These are phyloP conservation scores for Pelobates cultripes DNA, from an alignment of 2,797 vertebrate genomes.

Conservation along the genomic window DNA sequence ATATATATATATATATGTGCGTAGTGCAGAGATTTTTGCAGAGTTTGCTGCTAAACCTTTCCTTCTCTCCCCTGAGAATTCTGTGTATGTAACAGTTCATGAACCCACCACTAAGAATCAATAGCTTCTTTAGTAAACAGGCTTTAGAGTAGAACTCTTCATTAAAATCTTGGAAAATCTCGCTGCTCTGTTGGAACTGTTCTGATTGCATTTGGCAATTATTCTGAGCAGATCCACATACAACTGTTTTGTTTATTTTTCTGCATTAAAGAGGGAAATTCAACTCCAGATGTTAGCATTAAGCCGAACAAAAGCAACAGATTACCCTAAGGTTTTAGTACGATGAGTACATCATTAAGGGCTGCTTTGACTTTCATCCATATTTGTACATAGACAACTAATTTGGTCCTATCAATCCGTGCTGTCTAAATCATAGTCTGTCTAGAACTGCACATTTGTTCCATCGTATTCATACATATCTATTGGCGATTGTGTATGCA, in stretches of 20 bases:
- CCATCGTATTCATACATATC: too few species aligned
- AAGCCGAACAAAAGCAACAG: constrained; percentile 45
- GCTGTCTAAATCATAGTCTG: background rate
- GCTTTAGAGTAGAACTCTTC: background rate
- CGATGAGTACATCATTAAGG: background rate
- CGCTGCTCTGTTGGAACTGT: background rate
- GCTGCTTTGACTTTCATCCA: background rate
- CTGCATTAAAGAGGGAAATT: constrained; percentile 9
- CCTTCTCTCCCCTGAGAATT: too few species aligned
- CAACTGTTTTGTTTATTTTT: background rate
- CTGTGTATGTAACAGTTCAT: too few species aligned
- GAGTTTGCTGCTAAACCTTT: too few species aligned
- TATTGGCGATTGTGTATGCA: too few species aligned
- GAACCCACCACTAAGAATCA: too few species aligned
- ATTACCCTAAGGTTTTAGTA: background rate
- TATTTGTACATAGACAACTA: constrained; percentile 36
- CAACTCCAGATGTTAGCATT: constrained; percentile 38
- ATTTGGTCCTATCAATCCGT: constrained; percentile 28
- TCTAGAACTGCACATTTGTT: background rate
- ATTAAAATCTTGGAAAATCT: background rate
- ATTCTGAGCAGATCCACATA: background rate
- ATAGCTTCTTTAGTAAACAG: background rate
- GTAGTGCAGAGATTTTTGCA: too few species aligned
- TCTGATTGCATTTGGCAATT: background rate
- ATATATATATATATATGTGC: too few species aligned